Percentiles rank a stretch among this genome's conserved stretches.
phyloP scores from a whole-genome alignment of 2,888 invertebrate species.

The Troilus luridus region DNA sequence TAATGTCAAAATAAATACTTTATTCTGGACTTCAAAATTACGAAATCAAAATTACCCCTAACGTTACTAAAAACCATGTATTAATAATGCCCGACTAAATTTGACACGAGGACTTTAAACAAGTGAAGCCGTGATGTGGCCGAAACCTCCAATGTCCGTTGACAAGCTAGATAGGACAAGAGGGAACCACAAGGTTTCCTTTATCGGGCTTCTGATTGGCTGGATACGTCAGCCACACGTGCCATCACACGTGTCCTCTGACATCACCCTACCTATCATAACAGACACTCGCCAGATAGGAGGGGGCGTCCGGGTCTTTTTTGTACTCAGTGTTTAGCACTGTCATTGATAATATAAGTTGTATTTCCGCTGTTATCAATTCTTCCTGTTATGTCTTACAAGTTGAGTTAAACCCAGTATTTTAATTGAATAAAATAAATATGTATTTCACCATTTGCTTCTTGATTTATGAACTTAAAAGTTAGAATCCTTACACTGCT shows the following conservation, averaged over 20 bases:
- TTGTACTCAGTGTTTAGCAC: not conserved
- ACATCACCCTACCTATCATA: conserved; percentile 42
- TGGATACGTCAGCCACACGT: conserved; percentile 39
- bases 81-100: not conserved
- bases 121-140: not conserved
- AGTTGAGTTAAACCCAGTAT: no score
- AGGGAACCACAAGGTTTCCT: conserved; percentile 15
- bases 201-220: conserved; percentile 43
- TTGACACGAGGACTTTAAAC: not conserved
- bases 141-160: not conserved
- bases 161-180: not conserved
- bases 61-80: no score
- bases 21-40: no score
- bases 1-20: no score
- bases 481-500: no score
- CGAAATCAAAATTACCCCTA: no score
- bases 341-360: not conserved
- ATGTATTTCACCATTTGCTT: no score
- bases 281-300: conserved; percentile 10
- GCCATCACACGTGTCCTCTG: conserved; percentile 45
- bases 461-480: no score
- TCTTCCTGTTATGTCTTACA: no score
- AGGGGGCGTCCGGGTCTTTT: not conserved
- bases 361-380: no score
- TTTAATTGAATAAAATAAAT: no score